Conservation (phyloP, 2,888 invertebrate genomes). For the Sphaerophoria taeniata region DNA sequence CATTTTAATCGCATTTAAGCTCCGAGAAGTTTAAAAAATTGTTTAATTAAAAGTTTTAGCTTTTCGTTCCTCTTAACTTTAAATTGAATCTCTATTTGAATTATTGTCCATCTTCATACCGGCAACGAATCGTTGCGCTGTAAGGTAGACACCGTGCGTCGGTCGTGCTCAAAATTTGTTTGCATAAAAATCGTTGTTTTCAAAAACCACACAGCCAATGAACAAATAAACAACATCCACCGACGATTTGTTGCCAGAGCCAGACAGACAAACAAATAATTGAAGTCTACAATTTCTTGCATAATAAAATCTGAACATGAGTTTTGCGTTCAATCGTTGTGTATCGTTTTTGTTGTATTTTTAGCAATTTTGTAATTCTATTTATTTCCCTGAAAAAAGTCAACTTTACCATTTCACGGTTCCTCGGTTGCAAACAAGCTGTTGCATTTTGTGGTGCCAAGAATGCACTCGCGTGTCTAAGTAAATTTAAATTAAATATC, state of each 20-base stretch:
- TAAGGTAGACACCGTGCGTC: no score
- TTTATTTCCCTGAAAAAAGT: constrained; percentile 22
- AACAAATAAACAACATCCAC: not conserved
- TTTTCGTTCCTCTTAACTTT: no score
- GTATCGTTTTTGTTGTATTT: not conserved
- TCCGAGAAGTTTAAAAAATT: no score
- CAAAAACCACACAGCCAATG: not conserved
- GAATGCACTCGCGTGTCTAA: constrained; percentile 19
- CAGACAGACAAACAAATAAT: constrained; percentile 31
- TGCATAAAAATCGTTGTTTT: not conserved
- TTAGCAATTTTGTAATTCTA: not conserved
- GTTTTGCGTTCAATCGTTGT: not conserved
- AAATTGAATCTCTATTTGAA: no score
- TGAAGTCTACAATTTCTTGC: constrained; percentile 29
- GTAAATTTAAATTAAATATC: constrained; percentile 3
- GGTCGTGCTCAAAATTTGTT: not conserved
- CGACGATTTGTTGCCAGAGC: constrained; percentile 22
- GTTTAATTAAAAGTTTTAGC: no score
- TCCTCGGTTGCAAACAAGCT: not conserved
- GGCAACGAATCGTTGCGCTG: no score
- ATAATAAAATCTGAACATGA: constrained; percentile 10
- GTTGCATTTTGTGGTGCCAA: constrained; percentile 2
- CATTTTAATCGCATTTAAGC: no score
- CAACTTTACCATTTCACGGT: constrained; percentile 18
- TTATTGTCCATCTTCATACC: no score